Base-by-base conservation (phyloP, 2,888 invertebrate species). In the Xestia xanthographa region DNA sequence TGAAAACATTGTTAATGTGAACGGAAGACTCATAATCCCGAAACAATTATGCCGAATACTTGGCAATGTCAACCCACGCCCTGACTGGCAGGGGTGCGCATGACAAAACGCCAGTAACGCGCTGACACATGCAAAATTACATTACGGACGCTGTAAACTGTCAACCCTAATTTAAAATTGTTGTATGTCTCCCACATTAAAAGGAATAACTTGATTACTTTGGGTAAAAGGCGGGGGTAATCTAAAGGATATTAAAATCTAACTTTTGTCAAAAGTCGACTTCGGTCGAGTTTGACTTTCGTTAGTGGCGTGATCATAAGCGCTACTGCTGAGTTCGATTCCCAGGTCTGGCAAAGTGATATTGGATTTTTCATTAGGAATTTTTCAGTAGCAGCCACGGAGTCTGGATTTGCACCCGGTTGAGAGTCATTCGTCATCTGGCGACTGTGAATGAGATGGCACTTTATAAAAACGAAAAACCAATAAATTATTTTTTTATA, bases 91-190 rank as follows among this genome's bases (percentile, higher is more conserved):
- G 82, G 87, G 85, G 86, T 88, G 86, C 77, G 83, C 70, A 76
- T 88, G 90, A 90, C 91, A 90, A 90, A 91, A 90, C 89, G 86
- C 79, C 86, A 82, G 84, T 90, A 92, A 91, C 88, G 86, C 87
- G 92, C 91, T 94, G 94, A 95, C 94, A 92, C 88, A 90, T 92
- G 91, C 92, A 91, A 92, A 93, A 95, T 95, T 94, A 94, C 93
- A 91, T 92, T 89, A 87, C 88, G 78, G 66, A 68, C n/a, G 71
- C 76, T 82, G 80, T 82, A 84, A 82, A 81, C 75, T 86, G 85
- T 86, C 86, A 86, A 76, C 78, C 73, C 56, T 83, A 58, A 82
- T 71, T 83, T 83, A 81, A 82, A 81, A 84, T 87, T 83, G 77
- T 84, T 72, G 72, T 84, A 78, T 63, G 66, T n/a, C 43, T n/a